These are phyloP conservation scores for Trichonephila clavipes DNA, from an alignment of 1,140 invertebrate species.

Conservation along the genomic window DNA sequence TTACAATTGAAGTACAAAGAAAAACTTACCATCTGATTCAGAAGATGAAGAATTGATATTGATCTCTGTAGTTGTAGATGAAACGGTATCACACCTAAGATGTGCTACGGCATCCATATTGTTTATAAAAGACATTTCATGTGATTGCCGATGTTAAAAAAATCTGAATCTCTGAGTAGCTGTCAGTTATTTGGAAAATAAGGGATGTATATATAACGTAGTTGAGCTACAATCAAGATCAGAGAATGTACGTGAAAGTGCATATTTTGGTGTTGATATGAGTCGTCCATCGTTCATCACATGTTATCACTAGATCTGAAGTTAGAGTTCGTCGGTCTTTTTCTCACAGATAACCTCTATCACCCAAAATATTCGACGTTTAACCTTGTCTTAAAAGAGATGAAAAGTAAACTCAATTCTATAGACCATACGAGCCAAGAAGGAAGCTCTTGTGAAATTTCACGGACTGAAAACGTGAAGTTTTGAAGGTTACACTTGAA, in stretches of 20 bases:
- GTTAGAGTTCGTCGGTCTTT: conserved; percentile 26
- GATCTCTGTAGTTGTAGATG: conserved; percentile 38
- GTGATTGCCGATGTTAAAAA: not conserved
- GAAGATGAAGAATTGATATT: conserved; percentile 68
- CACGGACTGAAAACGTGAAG: not conserved
- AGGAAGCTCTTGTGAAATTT: conserved; percentile 36
- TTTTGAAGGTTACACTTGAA: conserved; percentile 8
- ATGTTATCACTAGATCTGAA: conserved; percentile 33
- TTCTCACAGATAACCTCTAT: conserved; percentile 52
- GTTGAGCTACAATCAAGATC: not conserved
- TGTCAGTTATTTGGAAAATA: not conserved
- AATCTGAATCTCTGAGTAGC: not conserved
- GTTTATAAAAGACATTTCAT: conserved; percentile 44
- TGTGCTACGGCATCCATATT: conserved; percentile 29
- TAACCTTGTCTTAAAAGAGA: conserved; percentile 57
- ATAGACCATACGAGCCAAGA: not conserved
- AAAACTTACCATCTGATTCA: conserved; percentile 55
- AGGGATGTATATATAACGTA: conserved; percentile 36
- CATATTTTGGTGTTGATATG: conserved; percentile 4
- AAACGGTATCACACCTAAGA: conserved; percentile 37
- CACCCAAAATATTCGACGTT: conserved; percentile 9
- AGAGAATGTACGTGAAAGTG: not conserved
- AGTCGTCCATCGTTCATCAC: not conserved
- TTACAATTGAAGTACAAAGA: not conserved
- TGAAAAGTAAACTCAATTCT: not conserved